Evolutionary conservation across 1,140 invertebrate species (phyloP), one percentile per base, ranked within the genome.

Genomic region (Apis florea): DNA sequence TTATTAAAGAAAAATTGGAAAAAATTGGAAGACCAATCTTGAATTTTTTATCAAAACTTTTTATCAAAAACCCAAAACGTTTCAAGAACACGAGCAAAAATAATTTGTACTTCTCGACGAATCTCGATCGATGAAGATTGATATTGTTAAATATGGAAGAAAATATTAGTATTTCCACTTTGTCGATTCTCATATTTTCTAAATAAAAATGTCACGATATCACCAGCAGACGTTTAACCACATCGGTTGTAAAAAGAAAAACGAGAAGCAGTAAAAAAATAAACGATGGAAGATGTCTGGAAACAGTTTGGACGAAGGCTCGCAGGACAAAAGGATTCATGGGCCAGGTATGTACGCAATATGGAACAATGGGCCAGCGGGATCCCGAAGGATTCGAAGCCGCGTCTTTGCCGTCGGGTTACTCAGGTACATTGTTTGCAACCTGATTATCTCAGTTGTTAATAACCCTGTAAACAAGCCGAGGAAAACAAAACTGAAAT

Each of bases 401-500:
- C 6, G 40, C 51, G 64, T 47, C 61, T 70, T 74, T 74, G 17
- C 54, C 26, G 54, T 54, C 24, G 63, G 70, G 54, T 74, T 74
- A 15, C n/a, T 51, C 78, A 56, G 64, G 64, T 81, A 81, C 66
- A 61, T 80, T 83, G 82, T 83, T 80, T 75, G 78, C 54, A 68
- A 83, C 71, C 78, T 83, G 82, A 80, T 83, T 80, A 83, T 80
- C 63, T 26, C 10, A 69, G 71, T 83, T 73, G 78, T 80, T 83
- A 83, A 83, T 83, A 83, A 83, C 56, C 82, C 68, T 80, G 63
- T 83, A 83, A 83, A 83, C 78, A 79, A 51, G 70, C 56, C 49
- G 13, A 21, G 47, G 12, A 63, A 79, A 83, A 79, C 40, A 83
- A 61, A 73, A 71, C 49, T 3, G 19, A 26, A 71, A 51, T 24